phyloP scores from a whole-genome alignment of 2,888 invertebrate species.

The Lagria hirta region DNA sequence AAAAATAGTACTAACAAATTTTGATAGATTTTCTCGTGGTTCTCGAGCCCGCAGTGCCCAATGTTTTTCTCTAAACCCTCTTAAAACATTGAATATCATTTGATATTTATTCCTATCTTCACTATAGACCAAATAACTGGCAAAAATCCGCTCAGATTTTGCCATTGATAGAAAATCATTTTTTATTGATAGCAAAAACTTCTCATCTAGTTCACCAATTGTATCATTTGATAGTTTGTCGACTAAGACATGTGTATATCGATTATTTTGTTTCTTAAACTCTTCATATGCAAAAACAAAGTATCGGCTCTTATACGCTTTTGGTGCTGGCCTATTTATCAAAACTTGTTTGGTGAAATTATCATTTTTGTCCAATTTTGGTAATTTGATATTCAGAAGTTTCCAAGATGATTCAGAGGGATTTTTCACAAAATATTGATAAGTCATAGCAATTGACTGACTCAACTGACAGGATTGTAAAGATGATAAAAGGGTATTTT shows the following conservation, averaged over 20 bases:
- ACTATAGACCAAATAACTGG: not conserved
- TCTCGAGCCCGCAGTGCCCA: constrained; percentile 2
- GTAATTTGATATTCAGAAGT: not conserved
- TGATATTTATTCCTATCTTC: not conserved
- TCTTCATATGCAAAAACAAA: not conserved
- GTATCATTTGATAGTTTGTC: constrained; percentile 1
- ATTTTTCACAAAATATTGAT: constrained; percentile 7
- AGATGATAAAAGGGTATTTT: not conserved
- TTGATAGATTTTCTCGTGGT: not conserved
- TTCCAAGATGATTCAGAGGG: constrained; percentile 1
- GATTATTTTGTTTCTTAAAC: not conserved
- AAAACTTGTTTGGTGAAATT: not conserved
- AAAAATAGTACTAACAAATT: not conserved
- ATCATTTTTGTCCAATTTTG: constrained; percentile 4
- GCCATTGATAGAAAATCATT: not conserved
- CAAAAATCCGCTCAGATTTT: constrained; percentile 1
- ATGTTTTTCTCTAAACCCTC: not conserved
- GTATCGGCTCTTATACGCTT: not conserved
- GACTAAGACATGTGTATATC: not conserved
- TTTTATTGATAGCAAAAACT: not conserved
- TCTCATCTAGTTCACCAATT: not conserved
- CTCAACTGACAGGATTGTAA: constrained; percentile 1
- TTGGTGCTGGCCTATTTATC: constrained; percentile 6
- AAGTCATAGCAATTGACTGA: constrained; percentile 3
- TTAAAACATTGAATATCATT: not conserved